A percentile compares a stretch with the other conserved stretches of the same genome.
These are phyloP conservation scores for Agriopis leucophaearia DNA, from an alignment of 2,888 invertebrate genomes.

Conservation along the genomic window DNA sequence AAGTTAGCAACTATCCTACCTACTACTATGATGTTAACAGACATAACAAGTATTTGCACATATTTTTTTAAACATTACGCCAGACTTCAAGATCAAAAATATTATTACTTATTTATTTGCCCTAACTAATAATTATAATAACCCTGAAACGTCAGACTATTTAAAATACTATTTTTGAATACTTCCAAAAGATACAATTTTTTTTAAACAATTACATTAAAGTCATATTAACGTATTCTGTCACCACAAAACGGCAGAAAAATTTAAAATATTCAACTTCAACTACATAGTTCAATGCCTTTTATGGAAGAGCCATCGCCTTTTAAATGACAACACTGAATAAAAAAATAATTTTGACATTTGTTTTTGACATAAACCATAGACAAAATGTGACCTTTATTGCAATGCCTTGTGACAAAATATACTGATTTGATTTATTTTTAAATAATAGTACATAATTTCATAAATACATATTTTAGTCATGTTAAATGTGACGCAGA, in stretches of 20 bases:
- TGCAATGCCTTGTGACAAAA: no score
- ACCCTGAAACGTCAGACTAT: conserved; percentile 75
- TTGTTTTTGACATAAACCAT: neutral
- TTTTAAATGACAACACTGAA: no score
- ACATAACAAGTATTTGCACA: neutral
- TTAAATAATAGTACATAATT: no score
- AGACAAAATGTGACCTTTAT: no score
- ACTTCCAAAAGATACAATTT: conserved; percentile 19
- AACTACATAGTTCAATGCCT: no score
- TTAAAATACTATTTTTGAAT: conserved; percentile 52
- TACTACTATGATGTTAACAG: neutral
- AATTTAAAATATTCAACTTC: no score
- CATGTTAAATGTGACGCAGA: neutral
- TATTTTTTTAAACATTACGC: conserved; percentile 12
- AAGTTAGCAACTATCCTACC: conserved; percentile 16
- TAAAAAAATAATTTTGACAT: neutral
- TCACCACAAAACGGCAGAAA: no score
- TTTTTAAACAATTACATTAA: conserved; percentile 8
- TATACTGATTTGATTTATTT: no score
- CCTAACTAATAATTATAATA: conserved; percentile 46
- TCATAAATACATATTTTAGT: neutral
- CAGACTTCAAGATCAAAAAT: conserved; percentile 28
- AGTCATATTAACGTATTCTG: no score
- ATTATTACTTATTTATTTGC: conserved; percentile 37
- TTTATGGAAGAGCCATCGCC: no score